These are phyloP conservation scores for Corythornis cristatus DNA, from an alignment of 2,113 vertebrate species.

Conservation along the genomic window DNA sequence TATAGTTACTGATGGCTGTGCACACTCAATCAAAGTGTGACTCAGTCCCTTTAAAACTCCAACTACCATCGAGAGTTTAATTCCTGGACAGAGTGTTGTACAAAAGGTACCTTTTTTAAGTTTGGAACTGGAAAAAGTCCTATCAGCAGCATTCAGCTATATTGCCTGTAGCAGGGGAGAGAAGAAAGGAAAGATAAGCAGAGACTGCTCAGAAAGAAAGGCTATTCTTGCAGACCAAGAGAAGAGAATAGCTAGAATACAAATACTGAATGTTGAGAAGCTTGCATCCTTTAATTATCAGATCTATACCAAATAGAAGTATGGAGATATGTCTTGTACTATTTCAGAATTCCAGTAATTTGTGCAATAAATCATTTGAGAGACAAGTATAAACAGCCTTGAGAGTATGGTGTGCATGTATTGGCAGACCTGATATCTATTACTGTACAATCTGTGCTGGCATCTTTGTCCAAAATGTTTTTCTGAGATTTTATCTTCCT, in stretches of 20 bases:
- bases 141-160: background rate
- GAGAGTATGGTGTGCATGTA: background rate
- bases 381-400: background rate
- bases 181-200: background rate
- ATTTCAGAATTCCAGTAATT: conserved; percentile 30
- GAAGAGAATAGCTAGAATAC: background rate
- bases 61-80: background rate
- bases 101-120: background rate
- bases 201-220: background rate
- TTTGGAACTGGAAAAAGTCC: background rate
- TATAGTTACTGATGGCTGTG: background rate
- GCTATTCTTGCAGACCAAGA: background rate
- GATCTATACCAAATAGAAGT: background rate
- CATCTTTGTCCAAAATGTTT: conserved; percentile 51
- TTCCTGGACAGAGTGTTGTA: background rate
- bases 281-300: background rate
- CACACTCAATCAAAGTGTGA: background rate
- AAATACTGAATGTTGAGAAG: background rate
- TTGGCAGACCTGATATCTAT: conserved; percentile 44
- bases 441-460: conserved; percentile 63
- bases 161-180: background rate
- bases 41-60: background rate
- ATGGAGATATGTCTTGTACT: background rate
- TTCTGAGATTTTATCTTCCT: conserved; percentile 43
- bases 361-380: conserved; percentile 22